These are phyloP conservation scores for Ahaetulla prasina DNA, from an alignment of 2,113 vertebrate species.

Conservation along the genomic window DNA sequence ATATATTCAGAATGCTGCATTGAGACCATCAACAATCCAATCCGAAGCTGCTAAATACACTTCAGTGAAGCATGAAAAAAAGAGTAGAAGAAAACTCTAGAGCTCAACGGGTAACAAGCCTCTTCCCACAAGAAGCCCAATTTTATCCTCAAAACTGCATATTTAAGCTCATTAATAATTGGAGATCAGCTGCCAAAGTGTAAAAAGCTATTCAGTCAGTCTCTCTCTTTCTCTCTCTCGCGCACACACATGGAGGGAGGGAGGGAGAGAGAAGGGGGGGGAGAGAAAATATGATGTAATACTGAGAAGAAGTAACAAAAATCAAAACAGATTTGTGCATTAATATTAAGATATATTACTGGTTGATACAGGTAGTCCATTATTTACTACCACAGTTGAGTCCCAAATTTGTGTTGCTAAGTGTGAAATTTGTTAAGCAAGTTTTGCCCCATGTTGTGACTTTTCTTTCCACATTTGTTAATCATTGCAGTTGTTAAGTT, in stretches of 20 bases:
- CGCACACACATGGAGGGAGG: neutral
- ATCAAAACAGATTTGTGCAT: neutral
- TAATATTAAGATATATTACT: neutral
- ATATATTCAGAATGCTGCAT: accelerated
- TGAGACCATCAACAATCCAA: neutral
- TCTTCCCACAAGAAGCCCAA: neutral
- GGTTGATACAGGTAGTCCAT: neutral
- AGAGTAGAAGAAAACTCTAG: neutral
- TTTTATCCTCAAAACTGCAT: constrained; percentile 13
- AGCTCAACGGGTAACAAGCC: neutral
- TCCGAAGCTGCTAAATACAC: neutral
- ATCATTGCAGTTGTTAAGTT: neutral
- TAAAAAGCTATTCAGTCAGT: neutral
- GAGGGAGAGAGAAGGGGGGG: too few species aligned
- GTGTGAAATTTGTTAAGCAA: neutral
- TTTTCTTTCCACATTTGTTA: neutral
- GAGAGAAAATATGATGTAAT: neutral
- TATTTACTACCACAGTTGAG: neutral
- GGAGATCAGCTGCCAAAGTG: neutral
- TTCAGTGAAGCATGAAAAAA: constrained; percentile 4
- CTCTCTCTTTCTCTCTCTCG: neutral
- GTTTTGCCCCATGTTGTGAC: neutral
- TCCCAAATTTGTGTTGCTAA: neutral
- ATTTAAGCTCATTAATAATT: constrained; percentile 3
- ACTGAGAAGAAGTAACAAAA: neutral